Percentiles rank a stretch among this genome's conserved stretches.
Evolutionary conservation across 2,113 vertebrate species (phyloP).

Genomic region (Zosterops japonicus): DNA sequence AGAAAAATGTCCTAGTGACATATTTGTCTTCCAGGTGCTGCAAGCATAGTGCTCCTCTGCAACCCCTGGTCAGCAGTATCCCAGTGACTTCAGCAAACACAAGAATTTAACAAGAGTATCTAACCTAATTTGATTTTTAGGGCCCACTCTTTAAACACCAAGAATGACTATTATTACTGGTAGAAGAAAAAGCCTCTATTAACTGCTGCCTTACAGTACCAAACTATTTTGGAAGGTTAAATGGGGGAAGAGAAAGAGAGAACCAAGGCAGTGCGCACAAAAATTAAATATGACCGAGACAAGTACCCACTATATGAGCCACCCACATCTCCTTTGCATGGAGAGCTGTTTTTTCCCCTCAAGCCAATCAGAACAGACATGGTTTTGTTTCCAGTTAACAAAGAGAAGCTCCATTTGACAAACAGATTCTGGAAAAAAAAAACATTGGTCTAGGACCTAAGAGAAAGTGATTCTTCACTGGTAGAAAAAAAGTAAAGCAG

Average conservation of each 20-base stretch:
- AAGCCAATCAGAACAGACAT: neutral
- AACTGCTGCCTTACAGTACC: neutral
- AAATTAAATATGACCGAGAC: neutral
- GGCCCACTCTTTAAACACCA: neutral
- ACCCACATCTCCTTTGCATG: neutral
- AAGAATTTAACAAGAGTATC: neutral
- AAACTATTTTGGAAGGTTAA: neutral
- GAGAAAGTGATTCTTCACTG: neutral
- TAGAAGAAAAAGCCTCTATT: neutral
- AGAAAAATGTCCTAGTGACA: neutral
- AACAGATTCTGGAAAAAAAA: neutral
- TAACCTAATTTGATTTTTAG: neutral
- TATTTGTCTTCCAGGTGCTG: neutral
- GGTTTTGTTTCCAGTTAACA: conserved; percentile 7
- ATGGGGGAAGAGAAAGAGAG: neutral
- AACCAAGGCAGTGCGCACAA: neutral
- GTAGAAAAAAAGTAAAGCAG: neutral
- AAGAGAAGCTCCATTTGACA: conserved; percentile 1
- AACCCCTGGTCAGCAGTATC: neutral
- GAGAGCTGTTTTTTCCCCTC: neutral
- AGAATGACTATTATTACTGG: neutral
- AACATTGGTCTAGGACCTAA: neutral
- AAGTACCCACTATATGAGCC: neutral
- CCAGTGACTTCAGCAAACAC: neutral
- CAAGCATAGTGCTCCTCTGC: neutral